A percentile compares a stretch with the other conserved stretches of the same genome.
phyloP scores from a whole-genome alignment of 2,888 invertebrate genomes.

The Cheilosia grossa region DNA sequence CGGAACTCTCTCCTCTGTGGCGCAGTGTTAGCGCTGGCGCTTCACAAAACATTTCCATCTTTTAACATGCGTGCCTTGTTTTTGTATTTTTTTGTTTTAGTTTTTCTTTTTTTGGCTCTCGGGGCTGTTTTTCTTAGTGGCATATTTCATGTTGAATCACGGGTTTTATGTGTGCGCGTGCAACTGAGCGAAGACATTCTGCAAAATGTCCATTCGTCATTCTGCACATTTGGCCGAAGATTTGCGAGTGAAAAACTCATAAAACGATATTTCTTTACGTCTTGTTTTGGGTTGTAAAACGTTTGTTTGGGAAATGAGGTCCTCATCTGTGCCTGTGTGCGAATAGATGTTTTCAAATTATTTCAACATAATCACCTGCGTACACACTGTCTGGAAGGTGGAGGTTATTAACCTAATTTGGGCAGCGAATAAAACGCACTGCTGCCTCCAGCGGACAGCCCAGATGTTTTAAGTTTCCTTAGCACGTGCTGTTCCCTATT shows the following conservation, averaged over 20 bases:
- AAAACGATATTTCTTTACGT: conserved; percentile 70
- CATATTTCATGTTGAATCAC: conserved; percentile 68
- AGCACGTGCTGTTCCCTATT: conserved; percentile 56
- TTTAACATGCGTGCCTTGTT: conserved; percentile 51
- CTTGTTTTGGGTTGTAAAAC: conserved; percentile 64
- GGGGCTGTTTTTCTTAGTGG: conserved; percentile 59
- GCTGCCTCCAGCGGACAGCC: conserved; percentile 6
- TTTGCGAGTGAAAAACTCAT: conserved; percentile 66
- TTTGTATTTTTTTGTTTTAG: conserved; percentile 34
- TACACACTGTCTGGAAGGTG: conserved; percentile 35
- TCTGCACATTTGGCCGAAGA: conserved; percentile 66
- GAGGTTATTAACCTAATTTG: conserved; percentile 69
- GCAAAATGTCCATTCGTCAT: conserved; percentile 73
- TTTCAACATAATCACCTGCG: conserved; percentile 55
- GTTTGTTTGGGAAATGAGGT: conserved; percentile 64
- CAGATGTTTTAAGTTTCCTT: conserved; percentile 51
- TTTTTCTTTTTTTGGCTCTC: conserved; percentile 30
- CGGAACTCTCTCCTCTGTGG: conserved; percentile 36
- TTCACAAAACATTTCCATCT: conserved; percentile 78
- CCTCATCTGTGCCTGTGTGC: conserved; percentile 9
- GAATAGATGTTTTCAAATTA: conserved; percentile 13
- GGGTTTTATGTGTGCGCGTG: conserved; percentile 61
- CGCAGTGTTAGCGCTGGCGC: conserved; percentile 79
- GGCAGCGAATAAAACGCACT: conserved; percentile 2
- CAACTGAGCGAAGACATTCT: conserved; percentile 57